These are phyloP conservation scores for Sinocyclocheilus maitianheensis DNA, from an alignment of 2,113 vertebrate genomes.

Conservation along the genomic window DNA sequence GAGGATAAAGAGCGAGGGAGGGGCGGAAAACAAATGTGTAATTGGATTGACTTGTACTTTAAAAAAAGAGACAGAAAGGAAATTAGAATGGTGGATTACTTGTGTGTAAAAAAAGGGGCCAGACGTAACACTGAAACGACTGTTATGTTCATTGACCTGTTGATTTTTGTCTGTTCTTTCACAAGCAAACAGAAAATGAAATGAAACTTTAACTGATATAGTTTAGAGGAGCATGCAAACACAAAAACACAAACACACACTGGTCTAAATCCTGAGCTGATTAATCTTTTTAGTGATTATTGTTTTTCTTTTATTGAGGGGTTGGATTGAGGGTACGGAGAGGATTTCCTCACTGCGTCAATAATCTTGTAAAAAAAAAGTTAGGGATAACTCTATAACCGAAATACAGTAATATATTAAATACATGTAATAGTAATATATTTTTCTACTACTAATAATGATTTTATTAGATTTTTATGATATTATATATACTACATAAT, in stretches of 20 bases:
- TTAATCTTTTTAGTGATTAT: conserved; percentile 64
- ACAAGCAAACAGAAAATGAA: conserved; percentile 56
- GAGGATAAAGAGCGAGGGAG: conserved; percentile 56
- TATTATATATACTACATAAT: too few relatives aligned
- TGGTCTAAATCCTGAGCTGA: conserved; percentile 60
- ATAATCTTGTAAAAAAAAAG: background rate
- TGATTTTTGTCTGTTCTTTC: conserved; percentile 59
- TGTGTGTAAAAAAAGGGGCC: conserved; percentile 9
- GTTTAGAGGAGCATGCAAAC: background rate
- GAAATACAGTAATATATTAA: background rate
- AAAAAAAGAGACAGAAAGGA: conserved; percentile 58
- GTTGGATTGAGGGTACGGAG: background rate
- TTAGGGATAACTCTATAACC: background rate
- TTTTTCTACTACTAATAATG: background rate
- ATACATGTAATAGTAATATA: background rate
- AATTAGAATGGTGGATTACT: conserved; percentile 62
- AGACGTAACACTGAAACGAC: conserved; percentile 59
- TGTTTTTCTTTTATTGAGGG: conserved; percentile 12
- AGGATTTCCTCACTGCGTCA: background rate
- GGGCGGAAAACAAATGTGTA: conserved; percentile 73
- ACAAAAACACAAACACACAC: conserved; percentile 40
- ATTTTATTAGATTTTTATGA: too few relatives aligned
- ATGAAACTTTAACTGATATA: conserved; percentile 4
- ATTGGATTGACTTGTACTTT: conserved; percentile 65
- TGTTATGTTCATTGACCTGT: conserved; percentile 58